Base-by-base conservation (phyloP, 2,888 invertebrate genomes). In the Marronus borbonicus region DNA sequence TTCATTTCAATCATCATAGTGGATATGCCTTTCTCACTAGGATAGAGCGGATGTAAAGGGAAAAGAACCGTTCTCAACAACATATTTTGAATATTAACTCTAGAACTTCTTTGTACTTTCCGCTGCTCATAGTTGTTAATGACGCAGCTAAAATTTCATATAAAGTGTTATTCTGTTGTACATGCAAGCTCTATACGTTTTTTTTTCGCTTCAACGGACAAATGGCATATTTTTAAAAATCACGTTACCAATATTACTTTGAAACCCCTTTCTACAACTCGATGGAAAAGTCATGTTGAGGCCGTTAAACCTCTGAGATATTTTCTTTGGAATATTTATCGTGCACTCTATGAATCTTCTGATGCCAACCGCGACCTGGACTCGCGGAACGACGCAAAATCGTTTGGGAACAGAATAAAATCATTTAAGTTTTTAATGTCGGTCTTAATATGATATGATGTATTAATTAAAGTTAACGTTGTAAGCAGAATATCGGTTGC, bases 221-320 rank as follows among this genome's bases (percentile, higher is more conserved):
- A 60, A 3, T 20, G 60, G 20, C 60, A 60, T 60, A 60, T 60
- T 60, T 60, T 60, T 60, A 60, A 60, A 24, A 24, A 8, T 55
- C 60, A 60, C 24, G 20, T 60, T 20, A 20, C 60, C 17, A 60
- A 60, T 60, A 60, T 60, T 60, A 60, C 24, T 60, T 60, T 60
- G 20, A 60, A 60, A 60, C 60, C 20, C 2, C 20, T 60, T 60
- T n/a, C 20, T 17, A 8, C 60, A 24, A 60, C 60, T 60, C 20
- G 20, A n/a, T 60, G 20, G 60, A 20, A 60, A 60, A 20, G 60
- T 60, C 17, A 20, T 60, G 20, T 60, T 60, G 60, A 60, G 17
- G 60, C 60, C 60, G 17, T 60, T 60, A 60, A 60, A 60, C 20
- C 17, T 20, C 60, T 60, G 20, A 60, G 3, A 24, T 5, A 60